Conservation (phyloP, 2,797 vertebrate genomes). For the Smutsia temminckii region DNA sequence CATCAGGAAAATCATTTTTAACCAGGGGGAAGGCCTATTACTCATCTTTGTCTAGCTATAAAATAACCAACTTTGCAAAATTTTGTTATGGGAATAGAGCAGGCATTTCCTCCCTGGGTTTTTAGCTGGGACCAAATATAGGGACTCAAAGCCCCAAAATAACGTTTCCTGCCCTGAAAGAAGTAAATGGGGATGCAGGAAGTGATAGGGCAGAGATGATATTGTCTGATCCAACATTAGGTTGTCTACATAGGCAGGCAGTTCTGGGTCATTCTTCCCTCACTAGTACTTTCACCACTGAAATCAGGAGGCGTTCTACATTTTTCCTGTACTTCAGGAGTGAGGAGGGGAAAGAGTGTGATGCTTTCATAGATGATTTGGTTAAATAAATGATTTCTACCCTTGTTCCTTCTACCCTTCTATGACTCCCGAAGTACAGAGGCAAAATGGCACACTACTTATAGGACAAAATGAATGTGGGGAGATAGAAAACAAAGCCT, state of each 20-base stretch:
- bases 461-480: not conserved
- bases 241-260: not conserved
- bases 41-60: not conserved
- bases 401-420: not conserved
- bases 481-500: not conserved
- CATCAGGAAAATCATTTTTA: not conserved
- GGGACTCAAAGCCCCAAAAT: not conserved
- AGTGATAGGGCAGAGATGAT: not conserved
- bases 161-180: not conserved
- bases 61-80: constrained; percentile 4
- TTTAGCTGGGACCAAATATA: not conserved
- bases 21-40: not conserved
- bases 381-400: not conserved
- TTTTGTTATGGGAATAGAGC: not conserved
- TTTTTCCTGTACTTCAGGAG: not conserved
- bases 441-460: not conserved
- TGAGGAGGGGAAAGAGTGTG: not conserved
- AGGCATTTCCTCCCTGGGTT: not conserved
- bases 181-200: not conserved
- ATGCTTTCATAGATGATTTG: not conserved
- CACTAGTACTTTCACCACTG: not conserved
- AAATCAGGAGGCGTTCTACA: not conserved
- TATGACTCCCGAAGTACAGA: not conserved
- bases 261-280: not conserved
- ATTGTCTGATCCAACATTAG: not conserved